Base-by-base conservation (phyloP, 1,140 invertebrate species). In the Riptortus pedestris region DNA sequence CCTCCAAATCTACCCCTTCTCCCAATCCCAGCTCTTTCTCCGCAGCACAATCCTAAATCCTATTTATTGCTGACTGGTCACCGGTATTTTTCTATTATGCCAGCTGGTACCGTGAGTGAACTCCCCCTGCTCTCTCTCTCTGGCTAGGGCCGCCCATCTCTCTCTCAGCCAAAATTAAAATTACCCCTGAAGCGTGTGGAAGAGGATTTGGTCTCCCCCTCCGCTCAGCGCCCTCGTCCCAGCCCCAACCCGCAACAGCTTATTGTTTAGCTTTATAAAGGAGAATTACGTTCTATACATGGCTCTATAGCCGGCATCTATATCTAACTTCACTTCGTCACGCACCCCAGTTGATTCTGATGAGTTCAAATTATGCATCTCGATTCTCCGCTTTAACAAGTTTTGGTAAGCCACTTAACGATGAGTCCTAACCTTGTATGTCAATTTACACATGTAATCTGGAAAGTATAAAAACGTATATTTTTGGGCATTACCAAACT, bases 51-150 rank as follows among this genome's bases (percentile, higher is more conserved):
- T 59, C 31, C 57, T 16, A 59, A 59, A 59, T 59, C 57, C 57
- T 59, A 59, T 59, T 59, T 59, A 59, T 59, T 59, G 57, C 57
- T 59, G 57, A 59, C 57, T 59, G 57, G 57, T 18, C 57, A 29
- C 28, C 57, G 28, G 26, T 59, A 59, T 59, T 59, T 59, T 59
- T 59, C 57, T 59, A 59, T 59, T 59, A 59, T 59, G 5, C 24
- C n/a, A 24, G 48, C 48, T 51, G n/a, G 7, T n/a, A 9, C n/a
- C 48, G 48, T 51, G 22, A 51, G 48, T 51, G 18, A 51, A 7
- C 22, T n/a, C 48, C 16, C 9, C n/a, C 48, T 24, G 22, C 48
- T 14, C 57, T 29, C 52, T 4, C 57, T 38, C 26, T 18, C 18
- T 33, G 27, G 27, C 1, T 1, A 9, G 3, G 12, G 24, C 16